phyloP scores from a whole-genome alignment of 1,140 invertebrate species.

The Spodoptera litura region DNA sequence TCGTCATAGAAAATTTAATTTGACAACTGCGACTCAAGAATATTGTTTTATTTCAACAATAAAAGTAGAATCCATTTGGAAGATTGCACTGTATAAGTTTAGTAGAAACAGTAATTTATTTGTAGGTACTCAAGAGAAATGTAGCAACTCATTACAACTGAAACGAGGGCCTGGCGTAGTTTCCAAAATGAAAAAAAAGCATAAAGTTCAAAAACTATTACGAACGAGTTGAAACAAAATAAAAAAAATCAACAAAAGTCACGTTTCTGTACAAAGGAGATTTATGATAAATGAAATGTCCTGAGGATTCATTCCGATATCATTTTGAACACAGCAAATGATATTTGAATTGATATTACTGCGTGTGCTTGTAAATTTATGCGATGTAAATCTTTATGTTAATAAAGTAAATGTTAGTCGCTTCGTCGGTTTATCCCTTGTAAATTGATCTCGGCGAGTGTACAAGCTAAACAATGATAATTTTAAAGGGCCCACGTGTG shows the following conservation, averaged over 20 bases:
- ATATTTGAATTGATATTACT: slow-evolving; percentile 35
- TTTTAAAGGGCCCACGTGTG: slow-evolving; percentile 67
- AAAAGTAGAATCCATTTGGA: slow-evolving; percentile 21
- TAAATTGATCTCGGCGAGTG: slow-evolving; percentile 41
- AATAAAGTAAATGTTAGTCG: slow-evolving; percentile 41
- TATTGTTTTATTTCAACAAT: neutral
- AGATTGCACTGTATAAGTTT: slow-evolving; percentile 30
- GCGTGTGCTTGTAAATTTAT: slow-evolving; percentile 38
- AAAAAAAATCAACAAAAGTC: slow-evolving; percentile 19
- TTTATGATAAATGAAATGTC: slow-evolving; percentile 22
- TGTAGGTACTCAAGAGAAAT: slow-evolving; percentile 14
- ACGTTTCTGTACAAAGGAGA: slow-evolving; percentile 16
- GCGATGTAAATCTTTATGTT: slow-evolving; percentile 48
- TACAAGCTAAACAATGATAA: slow-evolving; percentile 76
- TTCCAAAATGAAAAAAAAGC: slow-evolving; percentile 12
- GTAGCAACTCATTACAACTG: slow-evolving; percentile 35
- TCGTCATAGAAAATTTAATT: neutral
- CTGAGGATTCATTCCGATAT: slow-evolving; percentile 10
- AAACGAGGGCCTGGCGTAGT: slow-evolving; percentile 4
- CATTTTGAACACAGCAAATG: slow-evolving; percentile 13
- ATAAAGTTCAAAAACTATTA: slow-evolving; percentile 17
- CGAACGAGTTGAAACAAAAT: slow-evolving; percentile 23
- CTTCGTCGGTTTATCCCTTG: slow-evolving; percentile 41
- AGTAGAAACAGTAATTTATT: slow-evolving; percentile 24
- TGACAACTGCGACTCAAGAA: neutral